Conservation (phyloP, 2,888 invertebrate species). For the Xestia rhomboidea region DNA sequence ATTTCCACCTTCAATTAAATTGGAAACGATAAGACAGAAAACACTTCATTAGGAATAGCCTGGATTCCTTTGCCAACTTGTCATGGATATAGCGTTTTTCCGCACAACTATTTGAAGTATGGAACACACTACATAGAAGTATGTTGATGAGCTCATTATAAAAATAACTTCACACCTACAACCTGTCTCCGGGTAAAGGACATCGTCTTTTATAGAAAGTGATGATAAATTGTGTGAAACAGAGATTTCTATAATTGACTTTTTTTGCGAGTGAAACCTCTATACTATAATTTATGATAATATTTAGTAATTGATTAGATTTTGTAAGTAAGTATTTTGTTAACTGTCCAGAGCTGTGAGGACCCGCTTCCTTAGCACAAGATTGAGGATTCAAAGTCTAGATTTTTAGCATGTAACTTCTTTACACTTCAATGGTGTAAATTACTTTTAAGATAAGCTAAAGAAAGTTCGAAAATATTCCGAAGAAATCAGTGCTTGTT, state of each 20-base stretch:
- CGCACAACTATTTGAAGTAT: slow-evolving; percentile 32
- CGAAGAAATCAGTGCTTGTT: not conserved
- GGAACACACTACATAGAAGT: slow-evolving; percentile 46
- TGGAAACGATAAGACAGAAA: slow-evolving; percentile 23
- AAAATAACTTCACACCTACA: slow-evolving; percentile 61
- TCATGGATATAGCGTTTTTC: slow-evolving; percentile 54
- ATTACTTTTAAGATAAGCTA: not conserved
- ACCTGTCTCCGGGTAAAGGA: slow-evolving; percentile 38
- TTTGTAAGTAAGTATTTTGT: not conserved
- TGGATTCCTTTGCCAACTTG: slow-evolving; percentile 36
- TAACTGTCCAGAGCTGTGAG: not conserved
- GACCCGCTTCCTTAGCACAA: not conserved
- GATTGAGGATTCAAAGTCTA: not conserved
- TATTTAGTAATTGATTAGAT: not conserved
- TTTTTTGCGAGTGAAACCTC: slow-evolving; percentile 13
- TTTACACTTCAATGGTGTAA: not conserved
- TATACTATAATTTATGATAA: not conserved
- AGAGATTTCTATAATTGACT: slow-evolving; percentile 22
- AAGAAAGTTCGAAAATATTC: not conserved
- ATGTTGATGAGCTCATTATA: slow-evolving; percentile 67
- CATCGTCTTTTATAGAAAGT: slow-evolving; percentile 44
- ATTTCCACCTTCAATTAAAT: slow-evolving; percentile 42
- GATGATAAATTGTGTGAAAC: slow-evolving; percentile 35
- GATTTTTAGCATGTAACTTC: not conserved
- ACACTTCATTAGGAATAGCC: slow-evolving; percentile 45